A percentile compares a stretch with the other conserved stretches of the same genome.
phyloP scores from a whole-genome alignment of 2,888 invertebrate genomes.

The Ormyrus thymus region DNA sequence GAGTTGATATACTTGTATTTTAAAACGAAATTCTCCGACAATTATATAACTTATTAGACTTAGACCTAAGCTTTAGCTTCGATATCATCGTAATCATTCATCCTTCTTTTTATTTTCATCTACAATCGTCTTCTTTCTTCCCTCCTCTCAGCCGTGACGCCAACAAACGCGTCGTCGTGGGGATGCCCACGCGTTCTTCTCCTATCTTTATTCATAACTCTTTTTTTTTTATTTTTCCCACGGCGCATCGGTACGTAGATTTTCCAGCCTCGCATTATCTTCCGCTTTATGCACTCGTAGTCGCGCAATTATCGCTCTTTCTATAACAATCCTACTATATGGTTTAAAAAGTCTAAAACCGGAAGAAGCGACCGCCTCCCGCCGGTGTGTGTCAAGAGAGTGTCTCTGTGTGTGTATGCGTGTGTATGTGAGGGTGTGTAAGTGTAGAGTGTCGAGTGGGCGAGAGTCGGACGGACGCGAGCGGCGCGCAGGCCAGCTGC shows the following conservation, averaged over 20 bases:
- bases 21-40: slow-evolving; percentile 47
- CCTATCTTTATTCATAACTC: slow-evolving; percentile 63
- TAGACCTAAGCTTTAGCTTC: slow-evolving; percentile 35
- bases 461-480: slow-evolving; percentile 7
- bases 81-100: slow-evolving; percentile 22
- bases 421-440: background rate
- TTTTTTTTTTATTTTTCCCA: background rate
- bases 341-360: slow-evolving; percentile 68
- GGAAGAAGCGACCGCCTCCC: slow-evolving; percentile 63
- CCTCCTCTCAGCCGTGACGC: slow-evolving; percentile 49
- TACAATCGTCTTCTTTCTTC: background rate
- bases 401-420: background rate
- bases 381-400: slow-evolving; percentile 54
- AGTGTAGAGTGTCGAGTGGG: too few relatives aligned
- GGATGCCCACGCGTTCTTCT: slow-evolving; percentile 43
- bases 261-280: slow-evolving; percentile 53
- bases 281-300: background rate
- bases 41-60: slow-evolving; percentile 47
- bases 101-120: slow-evolving; percentile 21
- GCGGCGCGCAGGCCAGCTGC: slow-evolving; percentile 70
- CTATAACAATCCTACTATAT: slow-evolving; percentile 61
- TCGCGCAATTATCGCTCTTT: slow-evolving; percentile 47
- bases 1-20: slow-evolving; percentile 46
- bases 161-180: too few relatives aligned
- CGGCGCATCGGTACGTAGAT: background rate